A percentile compares a stretch with the other conserved stretches of the same genome.
phyloP scores from a whole-genome alignment of 2,888 invertebrate genomes.

The Amphipyra tragopoginis region DNA sequence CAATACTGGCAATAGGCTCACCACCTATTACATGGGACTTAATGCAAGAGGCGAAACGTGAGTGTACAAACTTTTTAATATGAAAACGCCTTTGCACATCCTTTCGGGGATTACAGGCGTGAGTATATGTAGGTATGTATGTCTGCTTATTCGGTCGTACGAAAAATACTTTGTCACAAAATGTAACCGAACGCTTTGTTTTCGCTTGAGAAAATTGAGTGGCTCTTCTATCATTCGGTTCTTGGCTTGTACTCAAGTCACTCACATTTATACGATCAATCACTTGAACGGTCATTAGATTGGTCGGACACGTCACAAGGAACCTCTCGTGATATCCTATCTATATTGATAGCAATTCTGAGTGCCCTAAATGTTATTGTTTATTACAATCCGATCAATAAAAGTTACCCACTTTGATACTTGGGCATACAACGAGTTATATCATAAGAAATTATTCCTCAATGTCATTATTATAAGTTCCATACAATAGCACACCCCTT shows the following conservation, averaged over 20 bases:
- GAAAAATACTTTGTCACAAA: neutral
- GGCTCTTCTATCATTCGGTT: slow-evolving; percentile 14
- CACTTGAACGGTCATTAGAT: slow-evolving; percentile 9
- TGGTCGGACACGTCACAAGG: slow-evolving; percentile 8
- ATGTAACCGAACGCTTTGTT: slow-evolving; percentile 12
- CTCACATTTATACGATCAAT: slow-evolving; percentile 24
- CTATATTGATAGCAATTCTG: neutral
- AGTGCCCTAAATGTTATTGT: too few relatives aligned
- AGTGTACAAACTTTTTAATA: too few relatives aligned
- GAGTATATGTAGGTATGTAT: too few relatives aligned
- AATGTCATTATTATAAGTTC: neutral
- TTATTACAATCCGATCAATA: too few relatives aligned
- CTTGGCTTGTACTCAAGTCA: slow-evolving; percentile 17
- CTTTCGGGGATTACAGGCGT: too few relatives aligned
- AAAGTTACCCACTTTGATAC: too few relatives aligned
- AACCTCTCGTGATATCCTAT: neutral
- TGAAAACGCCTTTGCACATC: too few relatives aligned
- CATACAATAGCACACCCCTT: neutral
- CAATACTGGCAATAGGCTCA: too few relatives aligned
- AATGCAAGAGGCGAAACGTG: too few relatives aligned
- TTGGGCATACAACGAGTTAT: too few relatives aligned
- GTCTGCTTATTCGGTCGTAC: neutral
- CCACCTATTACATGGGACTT: too few relatives aligned
- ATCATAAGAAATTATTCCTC: neutral
- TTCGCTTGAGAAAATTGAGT: slow-evolving; percentile 5